Percentiles rank a stretch among this genome's conserved stretches.
Evolutionary conservation across 2,888 invertebrate species (phyloP).

Genomic region (Dryomyza anilis): DNA sequence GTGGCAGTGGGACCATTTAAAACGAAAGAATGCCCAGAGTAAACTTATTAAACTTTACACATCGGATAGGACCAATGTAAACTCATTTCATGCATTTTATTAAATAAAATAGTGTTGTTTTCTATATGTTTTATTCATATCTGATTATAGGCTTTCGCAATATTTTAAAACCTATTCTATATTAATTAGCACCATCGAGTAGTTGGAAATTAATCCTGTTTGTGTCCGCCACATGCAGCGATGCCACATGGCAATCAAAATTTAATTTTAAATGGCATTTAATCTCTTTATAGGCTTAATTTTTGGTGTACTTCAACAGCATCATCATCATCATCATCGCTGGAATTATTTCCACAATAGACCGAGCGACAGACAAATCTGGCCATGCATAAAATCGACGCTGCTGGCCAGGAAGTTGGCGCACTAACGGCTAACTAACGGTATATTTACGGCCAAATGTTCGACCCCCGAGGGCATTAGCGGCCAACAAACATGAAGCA

Average conservation of each 20-base stretch:
- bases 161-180: too few species aligned
- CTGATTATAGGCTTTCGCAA: too few species aligned
- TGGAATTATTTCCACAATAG: background rate
- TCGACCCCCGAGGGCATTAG: background rate
- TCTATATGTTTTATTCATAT: too few species aligned
- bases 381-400: background rate
- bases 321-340: background rate
- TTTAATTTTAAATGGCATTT: slow-evolving; percentile 20
- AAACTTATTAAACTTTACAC: too few species aligned
- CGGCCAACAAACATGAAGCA: too few species aligned
- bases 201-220: too few species aligned
- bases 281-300: slow-evolving; percentile 12
- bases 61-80: too few species aligned
- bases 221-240: background rate
- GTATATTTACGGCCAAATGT: background rate
- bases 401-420: background rate
- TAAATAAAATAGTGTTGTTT: too few species aligned
- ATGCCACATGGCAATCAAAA: background rate
- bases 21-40: too few species aligned
- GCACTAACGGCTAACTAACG: background rate
- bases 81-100: too few species aligned
- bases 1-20: too few species aligned
- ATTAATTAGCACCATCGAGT: too few species aligned
- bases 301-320: slow-evolving; percentile 3
- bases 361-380: background rate